phyloP scores from a whole-genome alignment of 2,888 invertebrate genomes.

The Leptinotarsa tumamoca region DNA sequence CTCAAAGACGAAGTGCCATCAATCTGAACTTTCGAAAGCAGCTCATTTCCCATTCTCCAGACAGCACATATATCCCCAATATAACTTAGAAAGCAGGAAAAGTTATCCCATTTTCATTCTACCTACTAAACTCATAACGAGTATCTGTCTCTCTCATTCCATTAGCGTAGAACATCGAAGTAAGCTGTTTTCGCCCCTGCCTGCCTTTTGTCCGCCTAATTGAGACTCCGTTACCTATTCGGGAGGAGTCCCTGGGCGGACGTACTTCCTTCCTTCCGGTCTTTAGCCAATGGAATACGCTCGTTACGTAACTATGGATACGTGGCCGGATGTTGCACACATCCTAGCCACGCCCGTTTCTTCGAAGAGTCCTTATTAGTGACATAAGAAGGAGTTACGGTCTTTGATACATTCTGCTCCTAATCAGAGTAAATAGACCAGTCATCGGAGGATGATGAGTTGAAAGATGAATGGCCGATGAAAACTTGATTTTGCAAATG shows the following conservation, averaged over 20 bases:
- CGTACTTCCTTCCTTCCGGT: constrained; percentile 63
- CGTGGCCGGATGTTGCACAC: constrained; percentile 42
- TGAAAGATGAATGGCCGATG: not conserved
- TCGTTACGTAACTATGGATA: constrained; percentile 61
- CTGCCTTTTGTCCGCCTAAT: constrained; percentile 42
- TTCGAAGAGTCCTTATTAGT: constrained; percentile 34
- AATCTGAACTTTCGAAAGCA: constrained; percentile 46
- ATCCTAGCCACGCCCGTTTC: constrained; percentile 28
- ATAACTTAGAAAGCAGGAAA: constrained; percentile 35
- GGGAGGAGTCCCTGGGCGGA: constrained; percentile 55
- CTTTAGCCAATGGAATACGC: constrained; percentile 57
- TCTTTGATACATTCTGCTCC: constrained; percentile 30
- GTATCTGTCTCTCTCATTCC: constrained; percentile 39
- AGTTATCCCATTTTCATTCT: constrained; percentile 45
- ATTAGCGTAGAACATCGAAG: constrained; percentile 35
- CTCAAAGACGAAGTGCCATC: constrained; percentile 32
- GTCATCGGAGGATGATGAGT: not conserved
- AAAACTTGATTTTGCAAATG: too few relatives aligned
- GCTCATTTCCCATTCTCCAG: constrained; percentile 48
- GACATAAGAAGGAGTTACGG: constrained; percentile 40
- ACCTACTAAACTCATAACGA: constrained; percentile 40
- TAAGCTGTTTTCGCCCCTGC: constrained; percentile 31
- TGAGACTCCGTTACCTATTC: constrained; percentile 41
- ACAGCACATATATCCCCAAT: constrained; percentile 37
- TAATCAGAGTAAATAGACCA: constrained; percentile 19